Evolutionary conservation across 2,797 vertebrate species (phyloP), one percentile per base, ranked within the genome.

Genomic region (Phaenicophaeus curvirostris): DNA sequence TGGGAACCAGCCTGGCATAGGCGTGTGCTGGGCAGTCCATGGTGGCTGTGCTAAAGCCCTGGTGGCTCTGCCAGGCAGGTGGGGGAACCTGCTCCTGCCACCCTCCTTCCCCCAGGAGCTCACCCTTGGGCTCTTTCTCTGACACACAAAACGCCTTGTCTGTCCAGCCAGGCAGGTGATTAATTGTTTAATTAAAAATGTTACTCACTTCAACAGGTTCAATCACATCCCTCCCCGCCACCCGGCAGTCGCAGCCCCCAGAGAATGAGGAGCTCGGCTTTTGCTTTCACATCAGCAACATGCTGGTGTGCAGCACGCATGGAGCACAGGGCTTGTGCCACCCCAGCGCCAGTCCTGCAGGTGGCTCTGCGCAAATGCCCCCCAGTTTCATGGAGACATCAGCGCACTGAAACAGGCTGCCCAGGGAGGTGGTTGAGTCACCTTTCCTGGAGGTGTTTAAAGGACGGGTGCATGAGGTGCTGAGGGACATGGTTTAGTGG

Each of bases 271-370:
- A 81, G 50, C 57, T 93, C 68, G 44, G 50, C 41, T 79, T 79
- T 37, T 55, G 61, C 35, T 83, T 83, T 72, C 42, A 30, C 48
- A 46, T 14, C 27, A 71, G n/a, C 35, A 55, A 11, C 13, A 41
- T 0, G 0, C 21, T 11, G 35, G 31, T 73, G 39, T 2, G 30
- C 2, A 2, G 13, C 0, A 1, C 51, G 55, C 18, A 9, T 6
- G 0, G 4, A 46, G 15, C 51, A 57, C 1, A 0, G 24, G 14
- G 41, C 11, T 80, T 0, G 2, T n/a, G 55, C 57, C 1, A 2
- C 33, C 13, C 19, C 0, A 2, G 1, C 16, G 25, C 23, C 39
- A 28, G 46, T 53, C 23, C 0, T 0, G 15, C 0, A 0, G 1
- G 33, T 25, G 51, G 10, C 63, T 33, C 72, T 37, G 30, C 28